phyloP scores from a whole-genome alignment of 2,113 vertebrate species.

The Agelaius phoeniceus region DNA sequence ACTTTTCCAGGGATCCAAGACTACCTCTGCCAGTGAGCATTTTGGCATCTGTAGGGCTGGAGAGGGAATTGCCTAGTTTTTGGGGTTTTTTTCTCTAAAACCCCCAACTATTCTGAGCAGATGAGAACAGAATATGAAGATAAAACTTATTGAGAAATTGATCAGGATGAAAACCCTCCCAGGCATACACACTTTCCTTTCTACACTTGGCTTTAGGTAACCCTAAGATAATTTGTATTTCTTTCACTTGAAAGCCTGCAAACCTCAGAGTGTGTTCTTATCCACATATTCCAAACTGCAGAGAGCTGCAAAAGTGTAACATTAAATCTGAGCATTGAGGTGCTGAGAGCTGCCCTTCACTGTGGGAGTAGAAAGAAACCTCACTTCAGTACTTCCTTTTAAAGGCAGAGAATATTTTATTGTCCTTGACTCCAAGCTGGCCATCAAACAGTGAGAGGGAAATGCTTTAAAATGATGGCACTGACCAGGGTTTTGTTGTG shows the following conservation, averaged over 20 bases:
- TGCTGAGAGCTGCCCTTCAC: not conserved
- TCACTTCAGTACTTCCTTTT: not conserved
- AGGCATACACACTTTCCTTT: not conserved
- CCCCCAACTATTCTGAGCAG: rapidly evolving
- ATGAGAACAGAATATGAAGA: not conserved
- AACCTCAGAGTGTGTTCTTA: not conserved
- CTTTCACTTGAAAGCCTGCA: not conserved
- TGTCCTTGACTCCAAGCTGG: not conserved
- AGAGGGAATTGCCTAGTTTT: not conserved
- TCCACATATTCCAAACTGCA: not conserved
- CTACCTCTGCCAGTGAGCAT: not conserved
- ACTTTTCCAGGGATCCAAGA: not conserved
- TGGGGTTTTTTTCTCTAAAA: not conserved
- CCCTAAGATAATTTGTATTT: not conserved
- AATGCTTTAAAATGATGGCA: not conserved
- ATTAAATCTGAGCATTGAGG: not conserved
- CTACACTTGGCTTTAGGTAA: not conserved
- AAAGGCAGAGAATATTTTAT: not conserved
- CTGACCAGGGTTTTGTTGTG: not conserved
- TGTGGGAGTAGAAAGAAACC: not conserved
- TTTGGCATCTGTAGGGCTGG: not conserved
- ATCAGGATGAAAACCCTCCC: not conserved
- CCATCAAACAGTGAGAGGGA: not conserved
- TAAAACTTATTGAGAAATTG: not conserved
- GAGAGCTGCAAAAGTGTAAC: not conserved